These are phyloP conservation scores for Rhagonycha lutea DNA, from an alignment of 2,888 invertebrate species.

Conservation along the genomic window DNA sequence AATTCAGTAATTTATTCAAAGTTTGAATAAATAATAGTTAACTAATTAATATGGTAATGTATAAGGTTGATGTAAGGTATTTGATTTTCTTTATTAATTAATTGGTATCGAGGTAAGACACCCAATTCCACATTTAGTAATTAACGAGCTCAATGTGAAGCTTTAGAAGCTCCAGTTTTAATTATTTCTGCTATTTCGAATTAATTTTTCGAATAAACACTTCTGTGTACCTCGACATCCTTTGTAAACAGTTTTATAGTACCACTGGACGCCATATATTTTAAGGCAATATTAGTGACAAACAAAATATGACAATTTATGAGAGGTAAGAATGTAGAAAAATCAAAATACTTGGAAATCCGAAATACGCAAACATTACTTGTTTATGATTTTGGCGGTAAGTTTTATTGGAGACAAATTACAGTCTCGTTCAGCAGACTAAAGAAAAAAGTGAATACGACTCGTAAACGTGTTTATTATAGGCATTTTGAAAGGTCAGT, in stretches of 20 bases:
- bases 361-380: slow-evolving; percentile 15
- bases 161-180: slow-evolving; percentile 28
- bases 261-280: slow-evolving; percentile 26
- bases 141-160: slow-evolving; percentile 40
- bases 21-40: background rate
- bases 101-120: slow-evolving; percentile 42
- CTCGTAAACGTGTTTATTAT: slow-evolving; percentile 37
- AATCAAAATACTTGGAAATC: slow-evolving; percentile 21
- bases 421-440: slow-evolving; percentile 21
- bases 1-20: slow-evolving; percentile 2
- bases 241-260: slow-evolving; percentile 11
- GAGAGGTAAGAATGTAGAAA: slow-evolving; percentile 25
- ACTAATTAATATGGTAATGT: background rate
- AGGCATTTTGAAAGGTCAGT: slow-evolving; percentile 19
- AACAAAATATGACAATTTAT: slow-evolving; percentile 17
- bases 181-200: slow-evolving; percentile 16
- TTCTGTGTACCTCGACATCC: slow-evolving; percentile 5
- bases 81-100: slow-evolving; percentile 31
- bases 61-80: slow-evolving; percentile 22
- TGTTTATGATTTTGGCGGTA: slow-evolving; percentile 24
- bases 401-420: slow-evolving; percentile 33
- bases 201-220: slow-evolving; percentile 15
- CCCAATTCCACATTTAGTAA: slow-evolving; percentile 40
- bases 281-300: slow-evolving; percentile 19
- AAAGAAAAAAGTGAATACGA: slow-evolving; percentile 33